Percentiles rank a stretch among this genome's conserved stretches.
phyloP scores from a whole-genome alignment of 2,113 vertebrate species.

The Cavia aperea region DNA sequence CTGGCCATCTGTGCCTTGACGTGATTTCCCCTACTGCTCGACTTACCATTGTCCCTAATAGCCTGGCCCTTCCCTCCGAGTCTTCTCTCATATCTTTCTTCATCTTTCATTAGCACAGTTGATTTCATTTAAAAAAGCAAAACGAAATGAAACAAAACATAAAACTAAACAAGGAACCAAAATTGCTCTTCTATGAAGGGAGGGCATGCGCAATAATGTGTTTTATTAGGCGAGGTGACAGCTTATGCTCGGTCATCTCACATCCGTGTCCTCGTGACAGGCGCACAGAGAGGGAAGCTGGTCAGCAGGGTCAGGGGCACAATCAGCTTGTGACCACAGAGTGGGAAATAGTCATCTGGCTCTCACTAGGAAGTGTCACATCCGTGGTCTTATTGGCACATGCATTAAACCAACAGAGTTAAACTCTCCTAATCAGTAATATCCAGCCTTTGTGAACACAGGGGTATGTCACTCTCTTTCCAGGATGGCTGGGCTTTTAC shows the following conservation, averaged over 20 bases:
- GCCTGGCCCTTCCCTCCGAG: neutral
- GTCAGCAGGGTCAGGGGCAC: neutral
- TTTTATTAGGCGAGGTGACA: neutral
- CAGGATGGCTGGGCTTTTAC: neutral
- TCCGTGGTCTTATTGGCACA: neutral
- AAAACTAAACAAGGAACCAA: neutral
- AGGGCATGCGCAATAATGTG: neutral
- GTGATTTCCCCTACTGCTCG: neutral
- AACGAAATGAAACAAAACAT: neutral
- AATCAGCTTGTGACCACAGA: constrained; percentile 1
- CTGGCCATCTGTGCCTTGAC: neutral
- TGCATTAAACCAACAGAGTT: constrained; percentile 35
- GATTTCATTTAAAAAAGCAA: constrained; percentile 6
- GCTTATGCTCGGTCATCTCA: neutral
- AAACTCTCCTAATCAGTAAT: neutral
- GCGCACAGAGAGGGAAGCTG: neutral
- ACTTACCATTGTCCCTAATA: neutral
- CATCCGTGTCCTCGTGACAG: neutral
- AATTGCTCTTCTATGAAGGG: constrained; percentile 8
- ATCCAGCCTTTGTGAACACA: constrained; percentile 41
- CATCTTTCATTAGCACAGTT: neutral
- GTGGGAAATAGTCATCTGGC: neutral
- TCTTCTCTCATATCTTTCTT: neutral
- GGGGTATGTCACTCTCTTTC: neutral
- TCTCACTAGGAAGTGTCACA: neutral